Evolutionary conservation across 1,140 invertebrate genomes (phyloP), one percentile per base, ranked within the genome.

Genomic region (Aphelenchoides avenae): DNA sequence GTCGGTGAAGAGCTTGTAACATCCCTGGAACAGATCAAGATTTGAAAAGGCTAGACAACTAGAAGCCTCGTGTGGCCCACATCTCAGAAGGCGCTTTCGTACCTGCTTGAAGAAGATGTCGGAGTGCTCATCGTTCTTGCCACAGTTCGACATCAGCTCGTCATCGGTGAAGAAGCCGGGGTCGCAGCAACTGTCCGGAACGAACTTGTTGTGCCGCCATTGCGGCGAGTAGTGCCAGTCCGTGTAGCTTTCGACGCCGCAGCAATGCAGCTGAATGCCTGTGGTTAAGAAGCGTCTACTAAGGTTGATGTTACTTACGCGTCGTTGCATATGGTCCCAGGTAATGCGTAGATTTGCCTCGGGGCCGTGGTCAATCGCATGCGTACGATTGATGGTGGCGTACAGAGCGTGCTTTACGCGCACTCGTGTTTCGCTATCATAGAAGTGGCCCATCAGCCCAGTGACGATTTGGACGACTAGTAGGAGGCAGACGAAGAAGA

Each of bases 111-210:
- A 73, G 29, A 50, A 44, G n/a, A 48, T 7, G 11, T 39, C 5
- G 2, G 41, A 6, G 37, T 59, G 13, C 9, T 50, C 52, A 41
- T 37, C 36, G 34, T 52, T 51, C 49, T 70, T 72, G 5, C 70
- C 70, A 63, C 70, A 73, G 43, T 73, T 73, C 3, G 41, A 27
- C 42, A 71, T 69, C n/a, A 61, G 36, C 37, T 53, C 51, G 26
- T 54, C n/a, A 15, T 15, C 31, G 18, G 51, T 52, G 47, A 75
- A 75, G 18, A 39, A 34, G 0, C 15, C 6, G 6, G 31, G 9
- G 43, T 75, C 57, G 49, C 70, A 73, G 42, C 70, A 73, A 49
- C 70, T 74, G 42, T 73, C 70, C 5, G 71, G 72, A 5, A 75
- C 70, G 52, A 75, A 73, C 27, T 64, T 41, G 24, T 58, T 66